Base-by-base conservation (phyloP, 2,113 vertebrate genomes). In the Craseonycteris thonglongyai region DNA sequence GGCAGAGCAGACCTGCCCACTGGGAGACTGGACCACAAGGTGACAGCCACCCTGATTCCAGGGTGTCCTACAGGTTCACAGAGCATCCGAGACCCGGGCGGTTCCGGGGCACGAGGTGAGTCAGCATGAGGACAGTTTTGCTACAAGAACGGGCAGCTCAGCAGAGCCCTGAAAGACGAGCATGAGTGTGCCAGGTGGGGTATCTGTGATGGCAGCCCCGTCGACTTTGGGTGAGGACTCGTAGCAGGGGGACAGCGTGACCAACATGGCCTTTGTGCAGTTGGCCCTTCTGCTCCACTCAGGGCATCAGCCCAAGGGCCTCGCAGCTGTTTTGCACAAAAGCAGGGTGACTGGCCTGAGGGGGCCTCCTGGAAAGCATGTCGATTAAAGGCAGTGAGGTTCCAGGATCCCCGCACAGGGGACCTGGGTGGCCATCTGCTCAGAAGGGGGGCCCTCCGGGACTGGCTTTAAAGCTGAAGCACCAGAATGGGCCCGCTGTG, bases 401-500 rank as follows among this genome's bases (percentile, higher is more conserved):
- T 40, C n/a, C 22, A 4, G 76, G 42, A 7, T n/a, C 12, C 26
- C 51, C 11, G 1, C 2, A 0, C 0, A 3, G n/a, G 28, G 12
- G 28, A 26, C 22, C 51, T 7, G 4, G 2, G 22, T 1, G 21
- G 18, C 42, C 4, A 0, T 56, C 28, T 42, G 22, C 40, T 58
- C 12, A 10, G 28, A 9, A 7, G 7, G 80, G 7, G n/a, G 33
- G 26, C 15, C 15, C 33, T 0, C 6, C 5, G 22, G 9, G 13
- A 10, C 16, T 7, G 13, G 6, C 26, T 45, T 54, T 15, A 30
- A 56, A 35, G 54, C 51, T 9, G 15, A 18, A 59, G 22, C 18
- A 0, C 7, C 0, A 0, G 12, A 2, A 5, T 2, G 28, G 59
- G 30, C 18, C 2, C 15, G 2, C 5, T 0, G 8, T 5, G 12